Evolutionary conservation across 53 echinoderm and acorn worm genomes (phyloP).

Genomic region (Holothuria leucospilota): DNA sequence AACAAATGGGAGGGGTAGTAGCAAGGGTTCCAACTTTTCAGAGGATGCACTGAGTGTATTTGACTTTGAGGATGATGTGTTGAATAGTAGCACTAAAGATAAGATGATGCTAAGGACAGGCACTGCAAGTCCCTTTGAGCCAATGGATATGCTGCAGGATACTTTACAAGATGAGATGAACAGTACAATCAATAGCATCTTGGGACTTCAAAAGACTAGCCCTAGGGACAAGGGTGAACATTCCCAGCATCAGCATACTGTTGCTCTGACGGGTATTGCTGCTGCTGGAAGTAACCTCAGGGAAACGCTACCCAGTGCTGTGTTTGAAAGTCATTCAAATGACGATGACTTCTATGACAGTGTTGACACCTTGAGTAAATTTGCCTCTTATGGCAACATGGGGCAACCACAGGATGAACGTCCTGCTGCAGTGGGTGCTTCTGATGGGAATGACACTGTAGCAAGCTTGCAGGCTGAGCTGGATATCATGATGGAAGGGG

Average conservation of each 20-base stretch:
- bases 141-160: constrained; percentile 70
- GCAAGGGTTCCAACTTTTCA: not conserved
- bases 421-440: not conserved
- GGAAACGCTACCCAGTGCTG: constrained; percentile 35
- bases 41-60: constrained; percentile 28
- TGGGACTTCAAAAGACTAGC: constrained; percentile 73
- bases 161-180: constrained; percentile 87
- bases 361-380: constrained; percentile 33
- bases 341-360: constrained; percentile 46
- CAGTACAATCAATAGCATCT: constrained; percentile 92
- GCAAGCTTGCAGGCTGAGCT: constrained; percentile 35
- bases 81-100: not conserved
- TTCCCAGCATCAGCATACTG: too few relatives aligned
- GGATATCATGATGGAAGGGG: constrained; percentile 39
- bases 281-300: not conserved
- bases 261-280: not conserved
- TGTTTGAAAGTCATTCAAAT: constrained; percentile 31
- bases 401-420: not conserved
- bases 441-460: not conserved
- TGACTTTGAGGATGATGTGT: constrained; percentile 30
- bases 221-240: not conserved
- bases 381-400: constrained; percentile 2
- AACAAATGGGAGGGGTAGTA: constrained; percentile 12
- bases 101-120: not conserved
- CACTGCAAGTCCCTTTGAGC: constrained; percentile 7